Conservation (phyloP, 2,113 vertebrate genomes). For the Polyodon spathula region DNA sequence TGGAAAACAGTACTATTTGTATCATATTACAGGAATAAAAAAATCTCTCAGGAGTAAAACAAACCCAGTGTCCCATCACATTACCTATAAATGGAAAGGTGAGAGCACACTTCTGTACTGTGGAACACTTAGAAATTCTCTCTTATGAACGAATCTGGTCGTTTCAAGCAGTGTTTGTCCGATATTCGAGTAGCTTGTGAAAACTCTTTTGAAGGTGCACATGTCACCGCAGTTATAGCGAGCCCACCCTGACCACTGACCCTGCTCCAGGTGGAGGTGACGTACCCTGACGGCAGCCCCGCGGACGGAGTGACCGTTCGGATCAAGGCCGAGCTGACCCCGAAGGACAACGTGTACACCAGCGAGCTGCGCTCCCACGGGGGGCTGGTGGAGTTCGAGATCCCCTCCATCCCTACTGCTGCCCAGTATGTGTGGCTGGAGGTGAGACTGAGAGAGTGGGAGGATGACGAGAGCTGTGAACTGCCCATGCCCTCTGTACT, state of each 20-base stretch:
- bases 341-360: constrained; percentile 79
- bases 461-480: background rate
- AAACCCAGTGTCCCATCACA: no score
- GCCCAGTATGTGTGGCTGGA: constrained; percentile 93
- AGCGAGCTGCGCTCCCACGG: constrained; percentile 66
- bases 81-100: no score
- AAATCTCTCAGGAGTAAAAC: no score
- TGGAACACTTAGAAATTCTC: no score
- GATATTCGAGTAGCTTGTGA: no score
- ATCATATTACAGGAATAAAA: no score
- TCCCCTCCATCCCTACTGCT: constrained; percentile 79
- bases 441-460: constrained; percentile 41
- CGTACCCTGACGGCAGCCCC: constrained; percentile 78
- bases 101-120: no score
- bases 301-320: constrained; percentile 72
- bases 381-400: constrained; percentile 76
- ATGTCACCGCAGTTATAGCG: no score
- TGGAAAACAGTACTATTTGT: no score
- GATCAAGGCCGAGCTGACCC: constrained; percentile 80
- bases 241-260: background rate
- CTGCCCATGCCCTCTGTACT: background rate
- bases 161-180: no score
- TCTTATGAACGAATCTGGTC: no score
- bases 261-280: constrained; percentile 70
- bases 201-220: no score